These are phyloP conservation scores for Trematocara zebra DNA, from an alignment of 2,113 vertebrate species.

Conservation along the genomic window DNA sequence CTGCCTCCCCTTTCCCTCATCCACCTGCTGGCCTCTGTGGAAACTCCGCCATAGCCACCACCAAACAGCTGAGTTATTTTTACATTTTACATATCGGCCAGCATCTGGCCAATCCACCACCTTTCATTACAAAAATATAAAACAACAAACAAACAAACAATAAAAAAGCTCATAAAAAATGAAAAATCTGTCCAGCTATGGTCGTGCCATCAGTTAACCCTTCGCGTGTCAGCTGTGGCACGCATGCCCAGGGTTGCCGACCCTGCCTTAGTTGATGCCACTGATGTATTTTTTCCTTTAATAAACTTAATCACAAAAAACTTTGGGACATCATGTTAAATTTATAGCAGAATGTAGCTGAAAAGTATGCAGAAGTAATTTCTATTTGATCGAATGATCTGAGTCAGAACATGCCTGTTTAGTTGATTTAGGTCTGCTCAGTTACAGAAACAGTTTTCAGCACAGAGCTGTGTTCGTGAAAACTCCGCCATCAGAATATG, in stretches of 20 bases:
- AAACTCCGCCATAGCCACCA: fast-evolving
- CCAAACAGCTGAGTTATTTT: not conserved
- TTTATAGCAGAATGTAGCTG: not conserved
- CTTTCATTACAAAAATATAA: not conserved
- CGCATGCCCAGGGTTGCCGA: no score
- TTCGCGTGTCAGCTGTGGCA: not conserved
- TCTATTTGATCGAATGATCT: not conserved
- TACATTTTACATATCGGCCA: not conserved
- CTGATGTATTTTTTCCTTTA: not conserved
- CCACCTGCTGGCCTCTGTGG: no score
- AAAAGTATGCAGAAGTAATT: not conserved
- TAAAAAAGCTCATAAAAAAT: not conserved
- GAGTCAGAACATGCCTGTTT: not conserved
- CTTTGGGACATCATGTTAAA: not conserved
- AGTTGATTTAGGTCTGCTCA: not conserved
- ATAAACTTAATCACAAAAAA: not conserved
- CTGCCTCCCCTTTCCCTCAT: no score
- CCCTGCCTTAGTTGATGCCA: not conserved
- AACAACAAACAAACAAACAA: not conserved
- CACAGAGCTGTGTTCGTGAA: not conserved
- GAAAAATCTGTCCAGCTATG: not conserved
- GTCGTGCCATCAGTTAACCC: not conserved
- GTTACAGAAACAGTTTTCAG: not conserved
- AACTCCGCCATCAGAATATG: not conserved
- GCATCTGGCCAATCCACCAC: not conserved